A percentile compares a stretch with the other conserved stretches of the same genome.
phyloP scores from a whole-genome alignment of 2,888 invertebrate genomes.

The Periphyllus acericola region DNA sequence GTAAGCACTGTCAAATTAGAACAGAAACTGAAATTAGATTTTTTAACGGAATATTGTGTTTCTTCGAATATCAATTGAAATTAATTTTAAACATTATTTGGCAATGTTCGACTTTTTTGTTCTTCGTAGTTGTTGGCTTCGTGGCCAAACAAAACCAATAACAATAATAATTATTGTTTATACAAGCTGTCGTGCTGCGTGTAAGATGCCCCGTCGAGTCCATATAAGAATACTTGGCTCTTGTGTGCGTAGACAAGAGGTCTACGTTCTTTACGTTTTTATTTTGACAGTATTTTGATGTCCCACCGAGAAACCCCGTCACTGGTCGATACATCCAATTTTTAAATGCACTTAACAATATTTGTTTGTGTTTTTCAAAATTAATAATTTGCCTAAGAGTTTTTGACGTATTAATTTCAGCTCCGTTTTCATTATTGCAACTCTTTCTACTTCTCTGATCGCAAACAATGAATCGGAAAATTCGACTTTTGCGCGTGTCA shows the following conservation, averaged over 20 bases:
- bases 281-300: slow-evolving; percentile 49
- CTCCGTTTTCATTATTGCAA: slow-evolving; percentile 5
- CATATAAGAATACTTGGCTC: slow-evolving; percentile 46
- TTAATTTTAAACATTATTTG: slow-evolving; percentile 57
- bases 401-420: slow-evolving; percentile 39
- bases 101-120: slow-evolving; percentile 50
- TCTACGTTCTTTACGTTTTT: slow-evolving; percentile 28
- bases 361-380: slow-evolving; percentile 22
- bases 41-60: slow-evolving; percentile 34
- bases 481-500: slow-evolving; percentile 35
- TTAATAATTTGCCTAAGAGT: slow-evolving; percentile 13
- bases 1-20: slow-evolving; percentile 26
- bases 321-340: neutral
- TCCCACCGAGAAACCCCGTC: slow-evolving; percentile 41
- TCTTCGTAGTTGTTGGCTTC: slow-evolving; percentile 33
- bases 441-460: slow-evolving; percentile 9
- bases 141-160: slow-evolving; percentile 58
- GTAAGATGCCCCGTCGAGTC: slow-evolving; percentile 51
- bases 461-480: slow-evolving; percentile 25
- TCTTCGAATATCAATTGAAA: slow-evolving; percentile 13
- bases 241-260: slow-evolving; percentile 18
- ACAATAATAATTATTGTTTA: slow-evolving; percentile 61
- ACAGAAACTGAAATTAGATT: neutral
- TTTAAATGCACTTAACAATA: slow-evolving; percentile 29
- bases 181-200: slow-evolving; percentile 59